Evolutionary conservation across 2,888 invertebrate genomes (phyloP), one percentile per base, ranked within the genome.

Genomic region (Kryphioiulus occultus): DNA sequence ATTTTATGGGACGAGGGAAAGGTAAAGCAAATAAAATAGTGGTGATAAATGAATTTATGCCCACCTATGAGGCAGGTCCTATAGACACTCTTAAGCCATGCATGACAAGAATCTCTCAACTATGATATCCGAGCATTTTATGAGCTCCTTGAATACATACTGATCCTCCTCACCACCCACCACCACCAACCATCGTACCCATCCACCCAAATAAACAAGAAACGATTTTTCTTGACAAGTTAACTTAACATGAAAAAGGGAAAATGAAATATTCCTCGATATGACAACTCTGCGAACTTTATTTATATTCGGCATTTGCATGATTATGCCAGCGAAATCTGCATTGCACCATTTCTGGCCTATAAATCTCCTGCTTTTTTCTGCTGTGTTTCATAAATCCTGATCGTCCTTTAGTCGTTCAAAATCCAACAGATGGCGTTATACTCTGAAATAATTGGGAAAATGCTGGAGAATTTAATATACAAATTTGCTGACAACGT

Each of bases 11-110:
- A 78, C 78, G 78, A 30, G 30, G 78, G 78, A 78, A 78, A 78
- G 78, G 78, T 78, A 78, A 30, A 78, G 78, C 78, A 78, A 78
- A 78, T 78, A 78, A 78, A 78, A 78, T 78, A 78, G 78, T 15
- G 78, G 78, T 78, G 78, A 78, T 78, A 78, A 78, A 78, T 30
- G 78, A 78, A 78, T 78, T 78, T 78, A 78, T 78, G 78, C 78
- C 78, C 17, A 30, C 78, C 78, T 35, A 35, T 4, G 35, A 78
- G 26, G 30, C 78, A 30, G 26, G 30, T 30, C 26, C 30, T 17
- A 17, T 78, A 78, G 78, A 78, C 26, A 78, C 15, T 30, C 26
- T 30, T 78, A 26, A 78, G 78, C 30, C 78, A 78, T 15, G 78
- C 78, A 30, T 78, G 78, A 78, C 78, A 78, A 78, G 78, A 78